Percentiles rank a stretch among this genome's conserved stretches.
Conservation (phyloP, 2,888 invertebrate species). For the Lobophora halterata region DNA sequence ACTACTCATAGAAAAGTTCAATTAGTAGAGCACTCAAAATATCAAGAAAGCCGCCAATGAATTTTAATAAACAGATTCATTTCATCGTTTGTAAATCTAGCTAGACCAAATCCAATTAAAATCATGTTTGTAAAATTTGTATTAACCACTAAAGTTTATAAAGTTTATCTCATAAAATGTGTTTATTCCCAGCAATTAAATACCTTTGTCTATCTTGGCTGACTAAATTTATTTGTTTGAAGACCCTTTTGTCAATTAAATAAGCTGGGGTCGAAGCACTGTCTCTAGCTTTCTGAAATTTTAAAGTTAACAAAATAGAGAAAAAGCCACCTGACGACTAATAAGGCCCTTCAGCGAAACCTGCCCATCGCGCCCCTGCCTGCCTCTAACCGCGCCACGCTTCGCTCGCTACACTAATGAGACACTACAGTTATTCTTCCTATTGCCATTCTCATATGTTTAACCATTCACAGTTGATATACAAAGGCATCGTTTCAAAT, state of each 20-base stretch:
- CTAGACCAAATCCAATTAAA: not conserved
- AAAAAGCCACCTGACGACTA: constrained; percentile 32
- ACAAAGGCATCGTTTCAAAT: constrained; percentile 15
- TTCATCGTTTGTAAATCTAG: too few relatives aligned
- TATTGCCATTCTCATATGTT: constrained; percentile 37
- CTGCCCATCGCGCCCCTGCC: constrained; percentile 36
- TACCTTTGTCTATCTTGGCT: constrained; percentile 15
- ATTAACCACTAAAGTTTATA: not conserved
- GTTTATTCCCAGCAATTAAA: constrained; percentile 12
- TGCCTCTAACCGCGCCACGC: constrained; percentile 43
- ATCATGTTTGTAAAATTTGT: too few relatives aligned
- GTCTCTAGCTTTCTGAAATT: constrained; percentile 9
- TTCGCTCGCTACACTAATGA: constrained; percentile 54
- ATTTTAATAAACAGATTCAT: too few relatives aligned
- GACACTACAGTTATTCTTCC: constrained; percentile 47
- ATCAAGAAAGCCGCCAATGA: too few relatives aligned
- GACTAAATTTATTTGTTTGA: constrained; percentile 14
- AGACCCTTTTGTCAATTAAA: constrained; percentile 9
- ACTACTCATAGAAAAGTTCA: too few relatives aligned
- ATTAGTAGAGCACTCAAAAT: too few relatives aligned
- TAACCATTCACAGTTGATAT: constrained; percentile 21
- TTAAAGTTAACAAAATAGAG: constrained; percentile 24
- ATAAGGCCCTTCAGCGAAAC: constrained; percentile 41
- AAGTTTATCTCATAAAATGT: constrained; percentile 10
- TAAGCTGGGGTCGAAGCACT: constrained; percentile 13